phyloP scores from a whole-genome alignment of 2,113 vertebrate genomes.

The Scomber colias region DNA sequence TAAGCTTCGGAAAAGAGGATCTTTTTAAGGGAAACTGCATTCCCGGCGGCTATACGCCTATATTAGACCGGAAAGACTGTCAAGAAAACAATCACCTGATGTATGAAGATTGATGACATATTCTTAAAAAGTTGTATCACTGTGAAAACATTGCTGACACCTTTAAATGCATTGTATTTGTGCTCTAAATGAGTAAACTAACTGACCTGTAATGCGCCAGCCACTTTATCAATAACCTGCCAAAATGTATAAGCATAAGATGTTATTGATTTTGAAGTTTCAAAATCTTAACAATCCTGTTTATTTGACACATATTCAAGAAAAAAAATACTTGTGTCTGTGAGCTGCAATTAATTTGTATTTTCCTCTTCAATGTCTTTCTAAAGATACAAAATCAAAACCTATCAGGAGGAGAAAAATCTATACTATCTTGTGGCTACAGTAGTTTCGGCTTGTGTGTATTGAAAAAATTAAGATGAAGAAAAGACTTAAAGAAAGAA shows the following conservation, averaged over 20 bases:
- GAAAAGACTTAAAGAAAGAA: conserved; percentile 23
- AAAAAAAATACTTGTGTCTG: background rate
- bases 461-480: conserved; percentile 26
- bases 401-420: conserved; percentile 12
- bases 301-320: conserved; percentile 1
- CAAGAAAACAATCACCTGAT: conserved; percentile 49
- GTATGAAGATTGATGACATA: conserved; percentile 55
- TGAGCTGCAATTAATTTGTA: conserved; percentile 4
- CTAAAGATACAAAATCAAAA: conserved; percentile 8
- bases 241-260: conserved; percentile 30
- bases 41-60: conserved; percentile 23
- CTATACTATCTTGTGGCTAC: background rate
- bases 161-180: conserved; percentile 13
- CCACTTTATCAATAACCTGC: conserved; percentile 24
- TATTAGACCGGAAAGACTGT: conserved; percentile 45
- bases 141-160: conserved; percentile 33
- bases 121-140: conserved; percentile 44
- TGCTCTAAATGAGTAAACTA: conserved; percentile 27
- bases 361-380: conserved; percentile 1
- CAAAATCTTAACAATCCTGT: background rate
- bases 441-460: background rate
- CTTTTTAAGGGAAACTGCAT: conserved; percentile 67
- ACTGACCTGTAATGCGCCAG: conserved; percentile 22
- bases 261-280: conserved; percentile 41
- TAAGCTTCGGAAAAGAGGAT: conserved; percentile 42